phyloP scores from a whole-genome alignment of 1,140 invertebrate genomes.

The Drosophila obscura region DNA sequence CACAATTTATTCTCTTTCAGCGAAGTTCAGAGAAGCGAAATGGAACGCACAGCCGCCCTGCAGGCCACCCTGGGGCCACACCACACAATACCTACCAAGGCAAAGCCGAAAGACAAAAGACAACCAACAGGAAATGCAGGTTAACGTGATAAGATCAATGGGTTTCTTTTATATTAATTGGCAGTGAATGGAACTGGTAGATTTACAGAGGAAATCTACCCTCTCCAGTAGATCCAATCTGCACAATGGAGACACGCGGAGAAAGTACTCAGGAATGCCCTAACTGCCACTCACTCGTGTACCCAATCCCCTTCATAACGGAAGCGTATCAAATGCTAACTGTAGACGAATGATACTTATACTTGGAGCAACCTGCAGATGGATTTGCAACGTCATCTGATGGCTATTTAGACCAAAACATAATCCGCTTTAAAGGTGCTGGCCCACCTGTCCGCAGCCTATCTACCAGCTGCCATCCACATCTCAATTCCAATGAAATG shows the following conservation, averaged over 20 bases:
- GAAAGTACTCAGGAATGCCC: slow-evolving; percentile 21
- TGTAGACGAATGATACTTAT: slow-evolving; percentile 42
- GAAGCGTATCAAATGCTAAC: slow-evolving; percentile 33
- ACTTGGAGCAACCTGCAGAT: slow-evolving; percentile 17
- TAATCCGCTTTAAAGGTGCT: slow-evolving; percentile 41
- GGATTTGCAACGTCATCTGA: slow-evolving; percentile 52
- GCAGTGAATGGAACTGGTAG: slow-evolving; percentile 8
- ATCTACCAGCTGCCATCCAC: slow-evolving; percentile 32
- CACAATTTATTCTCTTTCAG: slow-evolving; percentile 79
- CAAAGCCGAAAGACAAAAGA: neutral
- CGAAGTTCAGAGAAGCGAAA: slow-evolving; percentile 64
- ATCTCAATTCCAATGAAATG: slow-evolving; percentile 59
- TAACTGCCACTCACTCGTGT: slow-evolving; percentile 13
- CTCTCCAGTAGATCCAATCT: neutral
- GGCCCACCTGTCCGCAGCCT: slow-evolving; percentile 37
- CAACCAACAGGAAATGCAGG: slow-evolving; percentile 53
- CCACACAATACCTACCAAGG: slow-evolving; percentile 1
- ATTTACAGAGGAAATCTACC: slow-evolving; percentile 26
- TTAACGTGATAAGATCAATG: slow-evolving; percentile 53
- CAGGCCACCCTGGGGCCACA: slow-evolving; percentile 23
- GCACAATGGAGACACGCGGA: neutral
- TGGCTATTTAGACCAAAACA: slow-evolving; percentile 41
- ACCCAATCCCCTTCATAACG: slow-evolving; percentile 32
- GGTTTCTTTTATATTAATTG: slow-evolving; percentile 39
- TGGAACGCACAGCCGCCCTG: slow-evolving; percentile 54